Conservation (phyloP, 2,888 invertebrate species). For the Vesta saturnalis region DNA sequence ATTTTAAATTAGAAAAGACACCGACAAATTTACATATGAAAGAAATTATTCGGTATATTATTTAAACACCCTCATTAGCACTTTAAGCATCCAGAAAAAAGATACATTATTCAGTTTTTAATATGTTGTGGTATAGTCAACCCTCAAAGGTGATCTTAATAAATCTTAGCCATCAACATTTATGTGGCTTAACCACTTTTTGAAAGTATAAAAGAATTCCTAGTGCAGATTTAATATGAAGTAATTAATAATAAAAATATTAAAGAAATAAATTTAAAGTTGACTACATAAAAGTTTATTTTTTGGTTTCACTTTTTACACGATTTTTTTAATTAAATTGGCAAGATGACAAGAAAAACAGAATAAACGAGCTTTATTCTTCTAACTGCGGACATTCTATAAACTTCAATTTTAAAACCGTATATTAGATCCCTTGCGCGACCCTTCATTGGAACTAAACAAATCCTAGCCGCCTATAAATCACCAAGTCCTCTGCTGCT, state of each 20-base stretch:
- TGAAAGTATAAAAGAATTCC: neutral
- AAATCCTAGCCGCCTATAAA: conserved; percentile 49
- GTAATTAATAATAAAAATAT: conserved; percentile 1
- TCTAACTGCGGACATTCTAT: conserved; percentile 28
- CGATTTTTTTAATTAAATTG: neutral
- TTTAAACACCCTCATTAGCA: conserved; percentile 1
- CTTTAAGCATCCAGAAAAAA: neutral
- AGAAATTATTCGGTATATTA: neutral
- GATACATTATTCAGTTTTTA: neutral
- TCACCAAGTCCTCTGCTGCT: conserved; percentile 43
- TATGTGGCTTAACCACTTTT: neutral
- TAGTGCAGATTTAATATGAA: neutral
- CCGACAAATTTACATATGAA: neutral
- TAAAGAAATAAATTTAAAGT: neutral
- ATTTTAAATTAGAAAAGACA: neutral
- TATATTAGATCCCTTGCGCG: conserved; percentile 35
- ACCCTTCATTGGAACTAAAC: conserved; percentile 41
- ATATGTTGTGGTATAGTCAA: neutral
- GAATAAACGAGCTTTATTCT: conserved; percentile 7
- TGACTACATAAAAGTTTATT: neutral
- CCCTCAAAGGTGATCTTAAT: neutral
- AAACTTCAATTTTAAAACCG: conserved; percentile 40
- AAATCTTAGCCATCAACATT: neutral
- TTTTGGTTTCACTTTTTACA: neutral
- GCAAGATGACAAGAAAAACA: neutral